A percentile compares a stretch with the other conserved stretches of the same genome.
Evolutionary conservation across 1,140 invertebrate genomes (phyloP).

Genomic region (Drosophila tani): DNA sequence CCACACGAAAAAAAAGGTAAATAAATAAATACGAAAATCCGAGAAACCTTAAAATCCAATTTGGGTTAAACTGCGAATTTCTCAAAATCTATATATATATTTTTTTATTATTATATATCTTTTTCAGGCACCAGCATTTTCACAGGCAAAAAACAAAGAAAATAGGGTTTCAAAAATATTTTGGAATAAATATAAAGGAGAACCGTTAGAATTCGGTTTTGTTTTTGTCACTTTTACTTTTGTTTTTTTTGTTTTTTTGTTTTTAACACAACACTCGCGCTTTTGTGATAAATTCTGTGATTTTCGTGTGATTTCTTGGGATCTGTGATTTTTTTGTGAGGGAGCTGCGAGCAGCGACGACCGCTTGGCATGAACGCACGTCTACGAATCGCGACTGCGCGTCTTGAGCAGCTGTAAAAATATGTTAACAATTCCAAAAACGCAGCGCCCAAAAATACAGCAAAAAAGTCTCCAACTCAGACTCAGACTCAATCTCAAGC

Average conservation of each 20-base stretch:
- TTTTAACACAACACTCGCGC: constrained; percentile 38
- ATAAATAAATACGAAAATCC: constrained; percentile 24
- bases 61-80: constrained; percentile 38
- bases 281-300: background rate
- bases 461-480: constrained; percentile 9
- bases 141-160: constrained; percentile 40
- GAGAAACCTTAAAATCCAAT: constrained; percentile 36
- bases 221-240: constrained; percentile 65
- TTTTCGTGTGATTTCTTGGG: constrained; percentile 7
- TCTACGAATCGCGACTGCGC: constrained; percentile 83
- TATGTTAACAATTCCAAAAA: constrained; percentile 83
- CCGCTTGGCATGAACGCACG: constrained; percentile 81
- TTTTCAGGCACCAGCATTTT: constrained; percentile 57
- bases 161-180: background rate
- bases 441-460: constrained; percentile 70
- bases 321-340: constrained; percentile 21
- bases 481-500: background rate
- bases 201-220: constrained; percentile 15
- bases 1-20: constrained; percentile 53
- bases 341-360: constrained; percentile 71
- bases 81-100: constrained; percentile 21
- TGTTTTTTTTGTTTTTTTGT: constrained; percentile 10
- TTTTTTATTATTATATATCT: constrained; percentile 15
- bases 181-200: constrained; percentile 5
- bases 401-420: constrained; percentile 83